Evolutionary conservation across 2,113 vertebrate species (phyloP).

Genomic region (Amphiprion ocellaris): DNA sequence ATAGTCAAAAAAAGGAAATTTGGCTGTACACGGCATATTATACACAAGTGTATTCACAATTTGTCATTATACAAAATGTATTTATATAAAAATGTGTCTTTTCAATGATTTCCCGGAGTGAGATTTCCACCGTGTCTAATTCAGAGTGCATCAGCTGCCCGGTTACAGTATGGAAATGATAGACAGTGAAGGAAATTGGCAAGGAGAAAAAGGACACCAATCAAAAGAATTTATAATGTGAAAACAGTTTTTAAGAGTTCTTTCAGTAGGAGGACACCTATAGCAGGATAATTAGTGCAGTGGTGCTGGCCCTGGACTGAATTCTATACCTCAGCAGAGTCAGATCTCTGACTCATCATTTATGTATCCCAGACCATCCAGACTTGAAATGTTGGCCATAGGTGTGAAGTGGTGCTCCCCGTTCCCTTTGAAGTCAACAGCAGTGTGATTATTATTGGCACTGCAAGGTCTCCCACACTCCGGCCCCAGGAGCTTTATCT

Average conservation of each 20-base stretch:
- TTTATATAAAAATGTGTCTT: constrained; percentile 15
- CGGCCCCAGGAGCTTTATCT: constrained; percentile 54
- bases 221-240: constrained; percentile 43
- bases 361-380: constrained; percentile 79
- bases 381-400: constrained; percentile 66
- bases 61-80: constrained; percentile 54
- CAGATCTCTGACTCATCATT: constrained; percentile 84
- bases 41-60: constrained; percentile 48
- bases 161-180: constrained; percentile 31
- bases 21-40: constrained; percentile 71
- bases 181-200: constrained; percentile 24
- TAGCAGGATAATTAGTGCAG: constrained; percentile 38
- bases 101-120: neutral
- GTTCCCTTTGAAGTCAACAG: constrained; percentile 73
- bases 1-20: constrained; percentile 54
- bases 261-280: constrained; percentile 16
- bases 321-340: constrained; percentile 52
- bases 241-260: constrained; percentile 15
- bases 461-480: constrained; percentile 48
- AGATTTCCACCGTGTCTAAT: neutral
- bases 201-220: neutral
- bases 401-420: constrained; percentile 67
- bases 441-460: constrained; percentile 76
- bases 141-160: constrained; percentile 58
- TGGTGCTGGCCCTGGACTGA: constrained; percentile 4